Percentiles rank a stretch among this genome's conserved stretches.
phyloP scores from a whole-genome alignment of 1,140 invertebrate genomes.

The Ephestia elutella region DNA sequence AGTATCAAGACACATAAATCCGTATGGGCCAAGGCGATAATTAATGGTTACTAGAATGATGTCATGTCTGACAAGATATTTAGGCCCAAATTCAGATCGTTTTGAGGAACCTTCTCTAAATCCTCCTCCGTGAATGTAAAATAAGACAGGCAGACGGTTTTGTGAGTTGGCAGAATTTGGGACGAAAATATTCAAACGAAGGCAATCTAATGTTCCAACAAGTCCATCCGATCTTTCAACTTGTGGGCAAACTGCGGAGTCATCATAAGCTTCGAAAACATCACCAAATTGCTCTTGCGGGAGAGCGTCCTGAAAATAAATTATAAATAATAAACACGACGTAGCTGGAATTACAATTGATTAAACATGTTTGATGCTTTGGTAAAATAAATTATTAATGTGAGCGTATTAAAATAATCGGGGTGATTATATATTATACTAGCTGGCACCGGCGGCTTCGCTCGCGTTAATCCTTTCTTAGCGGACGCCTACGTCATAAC shows the following conservation, averaged over 20 bases:
- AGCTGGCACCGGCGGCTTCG: too few relatives aligned
- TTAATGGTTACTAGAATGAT: slow-evolving; percentile 76
- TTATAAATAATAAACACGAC: not conserved
- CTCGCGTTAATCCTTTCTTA: too few relatives aligned
- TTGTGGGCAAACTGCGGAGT: slow-evolving; percentile 19
- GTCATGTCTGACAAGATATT: slow-evolving; percentile 71
- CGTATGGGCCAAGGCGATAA: slow-evolving; percentile 77
- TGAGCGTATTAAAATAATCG: too few relatives aligned
- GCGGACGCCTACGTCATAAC: too few relatives aligned
- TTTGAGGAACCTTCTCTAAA: slow-evolving; percentile 72
- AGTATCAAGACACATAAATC: slow-evolving; percentile 79
- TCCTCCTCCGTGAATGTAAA: slow-evolving; percentile 82
- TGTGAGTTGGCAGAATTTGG: slow-evolving; percentile 19
- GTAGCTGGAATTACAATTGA: too few relatives aligned
- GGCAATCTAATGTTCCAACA: slow-evolving; percentile 31
- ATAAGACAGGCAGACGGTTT: slow-evolving; percentile 75
- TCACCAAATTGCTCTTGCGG: slow-evolving; percentile 17
- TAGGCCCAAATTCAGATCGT: slow-evolving; percentile 54
- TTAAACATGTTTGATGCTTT: too few relatives aligned
- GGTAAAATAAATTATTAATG: too few relatives aligned
- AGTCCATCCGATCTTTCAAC: slow-evolving; percentile 12
- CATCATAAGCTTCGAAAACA: slow-evolving; percentile 18
- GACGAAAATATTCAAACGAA: slow-evolving; percentile 34
- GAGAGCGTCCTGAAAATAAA: slow-evolving; percentile 16
- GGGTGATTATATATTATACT: too few relatives aligned